Evolutionary conservation across 2,113 vertebrate genomes (phyloP).

Genomic region (Muscicapa adusta): DNA sequence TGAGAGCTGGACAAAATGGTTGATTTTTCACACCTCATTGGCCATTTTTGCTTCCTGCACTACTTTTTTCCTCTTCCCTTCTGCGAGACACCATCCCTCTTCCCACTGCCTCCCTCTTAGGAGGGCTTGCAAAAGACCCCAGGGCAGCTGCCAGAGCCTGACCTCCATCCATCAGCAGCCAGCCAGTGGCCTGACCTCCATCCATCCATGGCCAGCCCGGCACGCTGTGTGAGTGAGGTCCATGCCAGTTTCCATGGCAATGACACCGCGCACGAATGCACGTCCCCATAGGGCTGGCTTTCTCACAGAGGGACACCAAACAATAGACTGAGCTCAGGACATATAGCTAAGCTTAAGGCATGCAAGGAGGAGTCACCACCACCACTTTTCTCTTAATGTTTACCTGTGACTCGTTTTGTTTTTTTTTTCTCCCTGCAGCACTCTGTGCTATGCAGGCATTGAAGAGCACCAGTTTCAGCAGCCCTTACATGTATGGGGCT

Average conservation of each 20-base stretch:
- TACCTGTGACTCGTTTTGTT: background rate
- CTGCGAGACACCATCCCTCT: background rate
- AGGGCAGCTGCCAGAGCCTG: conserved; percentile 10
- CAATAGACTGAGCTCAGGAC: background rate
- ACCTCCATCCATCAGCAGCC: background rate
- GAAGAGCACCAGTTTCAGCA: background rate
- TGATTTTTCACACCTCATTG: background rate
- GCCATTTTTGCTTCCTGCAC: background rate
- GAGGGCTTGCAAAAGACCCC: background rate
- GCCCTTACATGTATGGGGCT: background rate
- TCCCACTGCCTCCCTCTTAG: background rate
- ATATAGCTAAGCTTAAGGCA: background rate
- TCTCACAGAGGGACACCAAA: background rate
- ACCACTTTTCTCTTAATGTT: fast-evolving
- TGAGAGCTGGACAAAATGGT: background rate
- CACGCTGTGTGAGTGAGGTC: conserved; percentile 19
- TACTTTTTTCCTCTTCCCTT: background rate
- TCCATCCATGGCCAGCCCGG: background rate
- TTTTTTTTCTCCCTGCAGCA: background rate
- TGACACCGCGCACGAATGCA: background rate
- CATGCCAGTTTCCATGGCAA: conserved; percentile 62
- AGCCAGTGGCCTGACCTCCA: background rate
- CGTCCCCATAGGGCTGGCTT: background rate
- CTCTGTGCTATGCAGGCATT: background rate
- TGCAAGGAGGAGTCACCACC: background rate